A percentile compares a stretch with the other conserved stretches of the same genome.
phyloP scores from a whole-genome alignment of 1,140 invertebrate species.

The Dufourea novaeangliae region DNA sequence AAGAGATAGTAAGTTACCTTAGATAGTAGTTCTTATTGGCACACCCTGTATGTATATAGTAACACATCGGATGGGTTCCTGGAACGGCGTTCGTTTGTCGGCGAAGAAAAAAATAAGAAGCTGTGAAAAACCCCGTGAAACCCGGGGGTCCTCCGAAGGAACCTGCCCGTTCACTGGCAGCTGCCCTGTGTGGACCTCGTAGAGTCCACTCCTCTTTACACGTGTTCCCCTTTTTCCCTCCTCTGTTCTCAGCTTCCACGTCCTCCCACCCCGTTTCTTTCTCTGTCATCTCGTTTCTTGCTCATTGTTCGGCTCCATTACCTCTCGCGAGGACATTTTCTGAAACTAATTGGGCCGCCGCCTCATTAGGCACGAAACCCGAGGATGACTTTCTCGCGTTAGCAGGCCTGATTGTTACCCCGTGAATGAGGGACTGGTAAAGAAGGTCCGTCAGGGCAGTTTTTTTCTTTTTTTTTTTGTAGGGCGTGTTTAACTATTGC shows the following conservation, averaged over 20 bases:
- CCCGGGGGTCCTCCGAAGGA: conserved; percentile 35
- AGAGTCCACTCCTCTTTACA: not conserved
- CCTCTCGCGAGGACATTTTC: conserved; percentile 49
- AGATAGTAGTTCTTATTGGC: too few relatives aligned
- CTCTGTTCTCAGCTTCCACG: not conserved
- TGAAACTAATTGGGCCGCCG: conserved; percentile 45
- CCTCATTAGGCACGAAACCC: conserved; percentile 56
- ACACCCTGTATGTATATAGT: too few relatives aligned
- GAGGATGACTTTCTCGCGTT: conserved; percentile 24
- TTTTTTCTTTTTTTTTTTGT: too few relatives aligned
- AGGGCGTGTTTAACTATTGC: not conserved
- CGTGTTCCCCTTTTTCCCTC: conserved; percentile 21
- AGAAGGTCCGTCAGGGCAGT: not conserved
- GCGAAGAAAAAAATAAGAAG: conserved; percentile 63
- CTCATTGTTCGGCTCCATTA: conserved; percentile 32
- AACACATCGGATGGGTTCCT: conserved; percentile 51
- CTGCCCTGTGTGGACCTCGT: conserved; percentile 1
- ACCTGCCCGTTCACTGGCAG: conserved; percentile 17
- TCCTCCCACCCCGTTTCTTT: not conserved
- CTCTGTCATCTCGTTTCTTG: not conserved
- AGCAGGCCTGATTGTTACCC: not conserved
- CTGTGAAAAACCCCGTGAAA: conserved; percentile 55
- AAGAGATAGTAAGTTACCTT: too few relatives aligned
- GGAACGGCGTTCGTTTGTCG: conserved; percentile 56
- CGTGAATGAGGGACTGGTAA: not conserved